Conservation (phyloP, 2,888 invertebrate species). For the Tyria jacobaeae region DNA sequence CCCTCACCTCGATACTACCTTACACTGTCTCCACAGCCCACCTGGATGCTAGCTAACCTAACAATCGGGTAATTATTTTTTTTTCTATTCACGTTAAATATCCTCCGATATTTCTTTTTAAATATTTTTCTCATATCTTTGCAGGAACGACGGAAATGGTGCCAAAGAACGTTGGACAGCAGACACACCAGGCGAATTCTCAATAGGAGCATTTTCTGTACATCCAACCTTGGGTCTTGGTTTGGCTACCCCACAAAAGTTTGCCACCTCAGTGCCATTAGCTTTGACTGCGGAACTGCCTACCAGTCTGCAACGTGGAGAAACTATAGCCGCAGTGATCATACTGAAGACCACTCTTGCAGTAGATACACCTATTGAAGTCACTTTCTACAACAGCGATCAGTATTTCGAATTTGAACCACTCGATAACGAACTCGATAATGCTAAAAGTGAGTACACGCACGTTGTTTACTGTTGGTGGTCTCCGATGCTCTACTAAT, state of each 20-base stretch:
- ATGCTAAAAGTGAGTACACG: slow-evolving; percentile 88
- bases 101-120: neutral
- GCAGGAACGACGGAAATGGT: slow-evolving; percentile 76
- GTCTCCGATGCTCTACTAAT: no score
- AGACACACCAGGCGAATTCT: slow-evolving; percentile 67
- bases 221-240: slow-evolving; percentile 79
- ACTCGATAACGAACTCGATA: slow-evolving; percentile 91
- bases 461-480: no score
- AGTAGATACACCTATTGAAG: slow-evolving; percentile 91
- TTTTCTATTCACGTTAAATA: neutral
- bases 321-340: slow-evolving; percentile 95
- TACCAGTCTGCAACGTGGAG: slow-evolving; percentile 94
- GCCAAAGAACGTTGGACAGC: slow-evolving; percentile 75
- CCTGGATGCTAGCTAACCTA: slow-evolving; percentile 95
- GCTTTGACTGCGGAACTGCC: slow-evolving; percentile 95
- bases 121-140: slow-evolving; percentile 18
- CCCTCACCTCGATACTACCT: slow-evolving; percentile 93
- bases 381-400: slow-evolving; percentile 93
- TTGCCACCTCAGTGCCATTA: slow-evolving; percentile 88
- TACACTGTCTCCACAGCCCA: slow-evolving; percentile 89
- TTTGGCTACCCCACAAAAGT: slow-evolving; percentile 67
- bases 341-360: slow-evolving; percentile 96
- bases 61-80: slow-evolving; percentile 88
- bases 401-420: slow-evolving; percentile 94
- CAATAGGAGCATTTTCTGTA: slow-evolving; percentile 79